A percentile compares a stretch with the other conserved stretches of the same genome.
Conservation (phyloP, 1,140 invertebrate genomes). For the Hermetia illucens region DNA sequence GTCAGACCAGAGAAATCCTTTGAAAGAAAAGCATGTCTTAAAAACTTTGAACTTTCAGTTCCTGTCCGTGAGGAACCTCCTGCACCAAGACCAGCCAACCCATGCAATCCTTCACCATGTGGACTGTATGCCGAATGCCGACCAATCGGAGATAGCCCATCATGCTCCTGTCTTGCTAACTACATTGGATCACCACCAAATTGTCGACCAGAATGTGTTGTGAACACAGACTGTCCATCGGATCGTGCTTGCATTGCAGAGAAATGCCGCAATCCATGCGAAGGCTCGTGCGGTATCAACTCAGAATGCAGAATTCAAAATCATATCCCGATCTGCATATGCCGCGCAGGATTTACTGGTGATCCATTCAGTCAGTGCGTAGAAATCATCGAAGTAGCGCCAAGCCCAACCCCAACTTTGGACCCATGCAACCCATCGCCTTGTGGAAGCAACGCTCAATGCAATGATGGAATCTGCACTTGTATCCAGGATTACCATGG, state of each 20-base stretch:
- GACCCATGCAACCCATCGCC: slow-evolving; percentile 57
- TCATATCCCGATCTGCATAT: slow-evolving; percentile 60
- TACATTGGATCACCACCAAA: slow-evolving; percentile 65
- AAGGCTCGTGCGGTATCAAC: slow-evolving; percentile 60
- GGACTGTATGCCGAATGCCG: slow-evolving; percentile 58
- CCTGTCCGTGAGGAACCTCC: slow-evolving; percentile 38
- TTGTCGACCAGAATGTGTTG: slow-evolving; percentile 64
- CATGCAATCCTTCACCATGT: slow-evolving; percentile 66
- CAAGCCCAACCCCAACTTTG: slow-evolving; percentile 33
- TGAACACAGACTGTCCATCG: slow-evolving; percentile 64
- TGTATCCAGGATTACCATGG: slow-evolving; percentile 50
- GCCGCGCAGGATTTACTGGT: slow-evolving; percentile 46
- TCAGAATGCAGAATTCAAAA: slow-evolving; percentile 62
- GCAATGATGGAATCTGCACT: slow-evolving; percentile 53
- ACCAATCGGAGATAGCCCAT: slow-evolving; percentile 41
- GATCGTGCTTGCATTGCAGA: slow-evolving; percentile 61
- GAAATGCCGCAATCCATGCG: slow-evolving; percentile 64
- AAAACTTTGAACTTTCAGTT: slow-evolving; percentile 25
- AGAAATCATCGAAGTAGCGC: slow-evolving; percentile 40
- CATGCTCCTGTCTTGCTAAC: slow-evolving; percentile 59
- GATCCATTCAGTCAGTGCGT: slow-evolving; percentile 59
- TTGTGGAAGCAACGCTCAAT: slow-evolving; percentile 67
- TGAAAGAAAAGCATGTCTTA: neutral
- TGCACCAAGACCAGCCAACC: slow-evolving; percentile 41
- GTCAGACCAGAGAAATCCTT: neutral